Evolutionary conservation across 2,113 vertebrate species (phyloP), one percentile per base, ranked within the genome.

Genomic region (Holacanthus passer): DNA sequence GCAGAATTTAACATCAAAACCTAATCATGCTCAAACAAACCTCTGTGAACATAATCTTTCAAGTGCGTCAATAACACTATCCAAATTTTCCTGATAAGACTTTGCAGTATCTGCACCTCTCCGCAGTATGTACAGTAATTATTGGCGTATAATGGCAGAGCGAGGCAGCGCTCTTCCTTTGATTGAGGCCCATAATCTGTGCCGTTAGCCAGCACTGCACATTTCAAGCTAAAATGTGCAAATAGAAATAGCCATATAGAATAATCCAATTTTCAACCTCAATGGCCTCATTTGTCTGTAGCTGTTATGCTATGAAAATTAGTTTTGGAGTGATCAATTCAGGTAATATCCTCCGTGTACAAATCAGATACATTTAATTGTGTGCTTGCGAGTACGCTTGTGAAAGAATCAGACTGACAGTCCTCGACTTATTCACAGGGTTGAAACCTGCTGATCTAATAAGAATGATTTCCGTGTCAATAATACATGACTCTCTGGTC

Each of bases 401-500:
- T 32, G 8, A 55, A 70, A 63, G 65, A 77, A 79, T 81, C 52
- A 16, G 27, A 86, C 74, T 88, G 91, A 86, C 50, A 74, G 68
- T 32, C n/a, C 16, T 72, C 81, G 56, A 68, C 65, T 71, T 84
- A 90, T 59, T 76, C 64, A 74, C 74, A 56, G 41, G 58, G 77
- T 14, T 67, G 87, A 90, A 89, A 69, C 83, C 93, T 82, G 88
- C 59, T 72, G 84, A 88, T 92, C 90, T 93, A 95, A 95, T 94
- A 93, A 95, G 91, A 94, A 86, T 62, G 82, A 87, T 72, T 85
- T 85, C 90, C 77, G 81, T 91, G 88, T 95, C 87, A 95, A 96
- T 95, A 95, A 95, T 95, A 89, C 73, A 96, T 94, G 93, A 92
- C 79, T 88, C 88, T 87, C 77, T 69, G 86, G 89, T 93, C 90